Evolutionary conservation across 2,888 invertebrate species (phyloP), one percentile per base, ranked within the genome.

Genomic region (Catocala nupta): DNA sequence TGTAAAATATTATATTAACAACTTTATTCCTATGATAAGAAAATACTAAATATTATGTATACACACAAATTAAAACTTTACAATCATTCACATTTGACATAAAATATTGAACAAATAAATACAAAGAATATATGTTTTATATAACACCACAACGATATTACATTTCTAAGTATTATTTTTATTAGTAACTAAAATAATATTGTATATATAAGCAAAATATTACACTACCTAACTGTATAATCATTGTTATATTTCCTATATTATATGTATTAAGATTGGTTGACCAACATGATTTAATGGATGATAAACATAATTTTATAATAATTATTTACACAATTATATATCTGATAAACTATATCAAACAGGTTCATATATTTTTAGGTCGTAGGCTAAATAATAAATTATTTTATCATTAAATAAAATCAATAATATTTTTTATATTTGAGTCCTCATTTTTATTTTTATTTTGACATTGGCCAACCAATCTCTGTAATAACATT

Each of bases 61-160:
- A 8, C 5, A 52, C 33, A 5, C 39, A 33, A n/a, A n/a, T 4
- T 7, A 34, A n/a, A 56, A 12, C 47, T 7, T 5, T 65, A 66
- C 74, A 80, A 74, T 66, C 73, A 81, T 78, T 81, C 78, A 81
- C 75, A 79, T 78, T 81, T 74, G 80, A 56, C 68, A 65, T 64
- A 70, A 60, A 39, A 60, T 47, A 11, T 58, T 54, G n/a, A 63
- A 58, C 51, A 58, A 58, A 49, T 42, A 61, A 55, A 33, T 52
- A 34, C 13, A 48, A 55, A 13, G 12, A 34, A 2, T 39, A 39
- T 39, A 39, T 39, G 8, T 9, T 39, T 25, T 25, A 25, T 3
- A 25, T 3, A 25, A 25, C 25, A 25, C 25, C 25, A 25, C 25
- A 25, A 39, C 6, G 4, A 39, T 39, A 39, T 39, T 39, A 39